Conservation (phyloP, 2,797 vertebrate species). For the Petrocephalus schoutedeni region DNA sequence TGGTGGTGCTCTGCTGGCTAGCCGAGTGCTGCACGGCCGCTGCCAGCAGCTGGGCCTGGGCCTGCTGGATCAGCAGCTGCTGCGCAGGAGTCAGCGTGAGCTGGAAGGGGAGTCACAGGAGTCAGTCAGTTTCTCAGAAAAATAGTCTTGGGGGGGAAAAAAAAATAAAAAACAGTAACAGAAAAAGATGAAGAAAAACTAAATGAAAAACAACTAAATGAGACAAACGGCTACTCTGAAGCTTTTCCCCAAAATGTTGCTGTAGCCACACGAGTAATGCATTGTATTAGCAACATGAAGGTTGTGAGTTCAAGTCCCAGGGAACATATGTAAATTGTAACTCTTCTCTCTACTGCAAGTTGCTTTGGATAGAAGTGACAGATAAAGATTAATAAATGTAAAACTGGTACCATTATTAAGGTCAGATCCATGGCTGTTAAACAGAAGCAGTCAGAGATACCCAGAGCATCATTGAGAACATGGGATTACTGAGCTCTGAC, state of each 20-base stretch:
- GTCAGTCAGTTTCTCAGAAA: background rate
- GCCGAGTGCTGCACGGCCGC: conserved; percentile 94
- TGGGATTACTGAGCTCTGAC: background rate
- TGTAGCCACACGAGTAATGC: background rate
- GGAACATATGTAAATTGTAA: background rate
- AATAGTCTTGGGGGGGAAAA: conserved; percentile 5
- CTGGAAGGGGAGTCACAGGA: conserved; percentile 50
- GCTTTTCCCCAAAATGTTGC: background rate
- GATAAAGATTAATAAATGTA: background rate
- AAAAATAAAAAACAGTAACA: no score
- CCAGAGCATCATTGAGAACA: background rate
- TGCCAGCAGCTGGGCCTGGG: conserved; percentile 93
- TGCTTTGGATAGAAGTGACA: background rate
- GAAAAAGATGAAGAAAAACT: conserved; percentile 20
- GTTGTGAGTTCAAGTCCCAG: background rate
- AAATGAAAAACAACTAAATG: background rate
- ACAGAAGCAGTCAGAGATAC: background rate
- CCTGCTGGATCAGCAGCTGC: conserved; percentile 93
- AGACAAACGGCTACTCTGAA: background rate
- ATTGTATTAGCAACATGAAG: background rate
- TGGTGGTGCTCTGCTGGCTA: conserved; percentile 90
- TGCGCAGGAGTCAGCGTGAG: conserved; percentile 93
- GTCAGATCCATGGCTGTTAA: background rate
- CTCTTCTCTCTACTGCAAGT: background rate
- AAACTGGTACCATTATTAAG: background rate